phyloP scores from a whole-genome alignment of 1,140 invertebrate species.

The Platyscapa corneri region DNA sequence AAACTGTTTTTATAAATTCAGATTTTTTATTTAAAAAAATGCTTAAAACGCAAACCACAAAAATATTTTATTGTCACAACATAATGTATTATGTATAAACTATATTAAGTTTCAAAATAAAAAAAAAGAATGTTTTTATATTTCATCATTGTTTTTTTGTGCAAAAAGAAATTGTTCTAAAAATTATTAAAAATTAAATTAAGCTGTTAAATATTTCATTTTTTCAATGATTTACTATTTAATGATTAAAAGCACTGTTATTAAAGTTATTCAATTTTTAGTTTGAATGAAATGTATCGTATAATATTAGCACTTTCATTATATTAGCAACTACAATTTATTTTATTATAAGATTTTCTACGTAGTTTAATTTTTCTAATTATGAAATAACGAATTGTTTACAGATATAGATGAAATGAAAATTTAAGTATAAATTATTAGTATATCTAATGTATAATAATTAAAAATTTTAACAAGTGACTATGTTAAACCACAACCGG shows the following conservation, averaged over 20 bases:
- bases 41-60: background rate
- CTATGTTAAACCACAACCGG: conserved; percentile 58
- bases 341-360: background rate
- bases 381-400: conserved; percentile 8
- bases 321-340: background rate
- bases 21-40: background rate
- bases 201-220: background rate
- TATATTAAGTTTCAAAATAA: background rate
- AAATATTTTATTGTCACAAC: background rate
- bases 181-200: background rate
- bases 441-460: conserved; percentile 26
- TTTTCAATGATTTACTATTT: background rate
- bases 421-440: conserved; percentile 26
- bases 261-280: conserved; percentile 14
- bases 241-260: background rate
- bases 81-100: background rate
- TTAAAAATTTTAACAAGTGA: conserved; percentile 11
- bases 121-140: background rate
- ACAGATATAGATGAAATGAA: conserved; percentile 8
- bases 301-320: background rate
- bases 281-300: background rate
- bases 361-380: background rate
- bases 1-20: background rate
- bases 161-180: background rate
- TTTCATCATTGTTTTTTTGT: background rate